Percentiles rank a stretch among this genome's conserved stretches.
These are phyloP conservation scores for Lasioglossum figueresi DNA, from an alignment of 2,888 invertebrate genomes.

Conservation along the genomic window DNA sequence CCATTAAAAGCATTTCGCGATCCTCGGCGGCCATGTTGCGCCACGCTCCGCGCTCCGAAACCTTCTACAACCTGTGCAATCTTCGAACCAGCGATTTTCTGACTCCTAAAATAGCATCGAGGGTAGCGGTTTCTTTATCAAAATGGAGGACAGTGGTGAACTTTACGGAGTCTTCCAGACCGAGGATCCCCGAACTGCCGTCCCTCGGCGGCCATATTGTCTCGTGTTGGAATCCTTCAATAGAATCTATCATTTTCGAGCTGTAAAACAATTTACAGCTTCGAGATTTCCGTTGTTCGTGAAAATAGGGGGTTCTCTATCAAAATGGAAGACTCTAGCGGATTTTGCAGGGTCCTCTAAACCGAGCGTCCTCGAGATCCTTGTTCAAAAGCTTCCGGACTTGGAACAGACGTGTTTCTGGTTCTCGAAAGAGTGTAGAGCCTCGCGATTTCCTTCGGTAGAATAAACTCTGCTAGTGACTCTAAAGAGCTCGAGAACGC, in stretches of 20 bases:
- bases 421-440: neutral
- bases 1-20: conserved; percentile 17
- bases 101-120: neutral
- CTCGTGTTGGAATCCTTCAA: neutral
- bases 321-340: neutral
- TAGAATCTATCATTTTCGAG: neutral
- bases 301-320: neutral
- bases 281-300: neutral
- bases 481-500: neutral
- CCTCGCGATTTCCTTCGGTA: neutral
- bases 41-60: neutral
- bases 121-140: neutral
- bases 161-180: neutral
- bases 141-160: neutral
- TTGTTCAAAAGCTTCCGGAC: neutral
- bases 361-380: neutral
- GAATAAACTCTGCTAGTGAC: neutral
- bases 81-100: neutral
- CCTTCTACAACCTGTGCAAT: neutral
- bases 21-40: neutral
- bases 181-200: neutral
- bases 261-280: neutral
- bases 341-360: neutral
- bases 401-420: neutral
- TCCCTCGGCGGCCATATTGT: neutral